Percentiles rank a stretch among this genome's conserved stretches.
Evolutionary conservation across 2,888 invertebrate species (phyloP).

Genomic region (Ornithoptera alexandrae): DNA sequence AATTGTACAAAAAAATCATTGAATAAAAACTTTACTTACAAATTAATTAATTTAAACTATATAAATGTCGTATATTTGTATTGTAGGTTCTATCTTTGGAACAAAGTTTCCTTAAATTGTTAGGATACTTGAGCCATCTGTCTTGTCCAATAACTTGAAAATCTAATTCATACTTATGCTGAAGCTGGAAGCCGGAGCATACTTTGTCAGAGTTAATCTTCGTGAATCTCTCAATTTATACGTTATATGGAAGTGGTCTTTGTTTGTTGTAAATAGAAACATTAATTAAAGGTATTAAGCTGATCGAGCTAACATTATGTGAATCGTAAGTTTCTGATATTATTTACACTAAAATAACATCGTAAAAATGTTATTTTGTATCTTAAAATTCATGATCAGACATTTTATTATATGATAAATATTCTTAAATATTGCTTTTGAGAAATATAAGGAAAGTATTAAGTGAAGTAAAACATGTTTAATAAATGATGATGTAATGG

Average conservation of each 20-base stretch:
- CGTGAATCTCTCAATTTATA: slow-evolving; percentile 39
- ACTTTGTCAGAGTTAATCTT: slow-evolving; percentile 39
- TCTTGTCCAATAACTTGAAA: slow-evolving; percentile 5
- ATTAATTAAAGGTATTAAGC: background rate
- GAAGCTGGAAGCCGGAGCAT: slow-evolving; percentile 31
- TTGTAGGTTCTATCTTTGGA: background rate
- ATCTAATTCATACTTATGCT: slow-evolving; percentile 9
- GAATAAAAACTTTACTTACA: background rate
- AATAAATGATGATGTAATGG: too few species aligned
- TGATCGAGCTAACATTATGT: background rate
- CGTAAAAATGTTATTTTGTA: background rate
- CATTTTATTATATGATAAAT: too few species aligned
- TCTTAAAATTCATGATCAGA: too few species aligned
- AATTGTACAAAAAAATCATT: too few species aligned
- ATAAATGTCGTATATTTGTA: too few species aligned
- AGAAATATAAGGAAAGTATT: too few species aligned
- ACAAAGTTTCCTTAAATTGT: background rate
- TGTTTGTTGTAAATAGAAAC: slow-evolving; percentile 11
- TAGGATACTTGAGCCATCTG: background rate
- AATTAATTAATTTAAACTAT: too few species aligned
- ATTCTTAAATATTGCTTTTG: too few species aligned
- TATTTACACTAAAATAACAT: background rate
- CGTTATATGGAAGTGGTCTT: slow-evolving; percentile 32
- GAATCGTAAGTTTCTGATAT: background rate
- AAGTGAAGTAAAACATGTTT: too few species aligned